These are phyloP conservation scores for Butorides virescens DNA, from an alignment of 2,113 vertebrate genomes.

Conservation along the genomic window DNA sequence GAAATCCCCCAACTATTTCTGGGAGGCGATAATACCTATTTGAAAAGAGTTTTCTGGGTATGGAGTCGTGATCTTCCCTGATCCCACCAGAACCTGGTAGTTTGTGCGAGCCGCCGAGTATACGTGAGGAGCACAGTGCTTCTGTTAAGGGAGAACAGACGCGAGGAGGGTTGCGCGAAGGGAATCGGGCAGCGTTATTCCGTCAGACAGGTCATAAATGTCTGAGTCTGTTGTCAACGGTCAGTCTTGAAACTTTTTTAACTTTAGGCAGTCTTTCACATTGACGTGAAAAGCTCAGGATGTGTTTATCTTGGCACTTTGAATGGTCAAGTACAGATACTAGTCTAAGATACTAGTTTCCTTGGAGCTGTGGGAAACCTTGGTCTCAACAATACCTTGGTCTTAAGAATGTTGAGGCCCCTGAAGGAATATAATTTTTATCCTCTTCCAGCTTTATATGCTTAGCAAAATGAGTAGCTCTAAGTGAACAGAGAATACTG, in stretches of 20 bases:
- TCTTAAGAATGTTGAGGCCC: neutral
- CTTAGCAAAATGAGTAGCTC: neutral
- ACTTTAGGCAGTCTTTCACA: neutral
- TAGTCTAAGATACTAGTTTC: neutral
- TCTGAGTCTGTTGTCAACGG: neutral
- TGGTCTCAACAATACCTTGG: neutral
- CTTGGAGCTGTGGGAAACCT: neutral
- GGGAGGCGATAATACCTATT: neutral
- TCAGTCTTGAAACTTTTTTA: neutral
- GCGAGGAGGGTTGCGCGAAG: neutral
- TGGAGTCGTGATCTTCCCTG: neutral
- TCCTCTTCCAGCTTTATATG: neutral
- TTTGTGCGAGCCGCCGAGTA: neutral
- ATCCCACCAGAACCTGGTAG: neutral
- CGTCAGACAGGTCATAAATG: neutral
- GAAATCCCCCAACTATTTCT: neutral
- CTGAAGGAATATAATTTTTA: neutral
- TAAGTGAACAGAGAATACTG: neutral
- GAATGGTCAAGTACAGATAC: neutral
- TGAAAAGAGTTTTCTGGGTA: neutral
- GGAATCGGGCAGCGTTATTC: neutral
- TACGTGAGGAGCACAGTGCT: rapidly evolving
- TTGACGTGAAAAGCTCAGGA: neutral
- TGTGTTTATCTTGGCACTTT: neutral
- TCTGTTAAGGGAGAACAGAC: neutral